Base-by-base conservation (phyloP, 53 echinoderm and acorn worm genomes). In the Patiria pectinifera region DNA sequence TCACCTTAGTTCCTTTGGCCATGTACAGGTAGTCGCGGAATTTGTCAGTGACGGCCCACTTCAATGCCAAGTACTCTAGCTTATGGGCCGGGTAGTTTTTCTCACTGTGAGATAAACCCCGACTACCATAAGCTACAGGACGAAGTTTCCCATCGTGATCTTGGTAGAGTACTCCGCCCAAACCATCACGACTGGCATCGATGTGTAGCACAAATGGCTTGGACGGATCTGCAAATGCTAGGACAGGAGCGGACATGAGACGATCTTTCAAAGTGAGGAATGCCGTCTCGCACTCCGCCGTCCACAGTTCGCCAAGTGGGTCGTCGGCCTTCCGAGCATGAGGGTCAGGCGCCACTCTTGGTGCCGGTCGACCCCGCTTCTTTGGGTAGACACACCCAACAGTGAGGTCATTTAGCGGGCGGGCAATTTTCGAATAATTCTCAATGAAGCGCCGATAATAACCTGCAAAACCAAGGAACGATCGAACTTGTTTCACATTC, bases 41-140 rank as follows among this genome's bases (percentile, higher is more conserved):
- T 63, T 95, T 94, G 43, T 83, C 92, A 3, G 95, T 94, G 53
- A 95, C 80, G 6, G 95, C 94, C 95, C 95, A 95, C 71, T 95
- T 95, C 22, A 95, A 69, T 0, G 91, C 85, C 26, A 95, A 83
- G 86, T 83, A 95, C 22, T 95, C 95, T 26, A 92, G 83, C 78
- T 94, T 94, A 53, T 92, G 94, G 7, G 94, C 94, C 2, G 94
- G 94, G 66, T 94, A 94, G 6, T 83, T 83, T 60, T 61, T 83
- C 53, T 83, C 59, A n/a, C 49, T 60, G 62, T 24, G 78, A 1
- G 92, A 63, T 11, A 92, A 66, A 11, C 92, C 78, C 26, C 92
- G 59, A 63, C 92, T 92, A 59, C 70, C 93, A 84, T 91, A 92
- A 2, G 86, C 91, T 22, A 91, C 91, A 63, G 89, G 93, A 83